Evolutionary conservation across 2,888 invertebrate genomes (phyloP).

Genomic region (Coenonympha arcania): DNA sequence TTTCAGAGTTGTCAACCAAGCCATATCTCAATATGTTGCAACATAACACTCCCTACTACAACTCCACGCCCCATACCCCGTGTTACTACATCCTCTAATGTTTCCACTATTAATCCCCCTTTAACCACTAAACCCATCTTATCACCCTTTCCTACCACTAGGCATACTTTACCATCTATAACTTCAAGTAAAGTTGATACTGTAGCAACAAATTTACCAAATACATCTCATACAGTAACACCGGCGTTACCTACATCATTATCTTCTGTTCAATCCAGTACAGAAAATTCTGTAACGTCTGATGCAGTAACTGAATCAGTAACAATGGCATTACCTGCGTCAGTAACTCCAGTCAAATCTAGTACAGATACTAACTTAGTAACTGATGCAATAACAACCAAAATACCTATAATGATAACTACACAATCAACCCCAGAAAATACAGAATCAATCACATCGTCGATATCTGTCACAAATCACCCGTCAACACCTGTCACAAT

Average conservation of each 20-base stretch:
- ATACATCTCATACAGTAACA: neutral
- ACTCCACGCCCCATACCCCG: neutral
- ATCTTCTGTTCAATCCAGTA: neutral
- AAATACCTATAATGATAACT: neutral
- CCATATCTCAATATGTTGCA: conserved; percentile 19
- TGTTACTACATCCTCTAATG: neutral
- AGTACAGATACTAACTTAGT: no score
- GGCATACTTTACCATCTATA: neutral
- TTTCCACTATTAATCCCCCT: neutral
- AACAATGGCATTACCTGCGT: neutral
- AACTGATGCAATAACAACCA: neutral
- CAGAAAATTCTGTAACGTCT: neutral
- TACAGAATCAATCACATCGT: neutral
- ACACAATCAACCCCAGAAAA: neutral
- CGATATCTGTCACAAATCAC: neutral
- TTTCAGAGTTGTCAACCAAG: conserved; percentile 32
- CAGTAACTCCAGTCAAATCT: neutral
- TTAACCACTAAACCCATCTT: neutral
- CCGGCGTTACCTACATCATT: neutral
- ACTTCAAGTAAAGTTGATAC: neutral
- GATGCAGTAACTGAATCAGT: neutral
- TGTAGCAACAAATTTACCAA: neutral
- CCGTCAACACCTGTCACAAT: no score
- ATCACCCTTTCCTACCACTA: neutral
- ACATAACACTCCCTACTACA: conserved; percentile 2